Evolutionary conservation across 2,797 vertebrate genomes (phyloP), one percentile per base, ranked within the genome.

Genomic region (Phoebastria nigripes): DNA sequence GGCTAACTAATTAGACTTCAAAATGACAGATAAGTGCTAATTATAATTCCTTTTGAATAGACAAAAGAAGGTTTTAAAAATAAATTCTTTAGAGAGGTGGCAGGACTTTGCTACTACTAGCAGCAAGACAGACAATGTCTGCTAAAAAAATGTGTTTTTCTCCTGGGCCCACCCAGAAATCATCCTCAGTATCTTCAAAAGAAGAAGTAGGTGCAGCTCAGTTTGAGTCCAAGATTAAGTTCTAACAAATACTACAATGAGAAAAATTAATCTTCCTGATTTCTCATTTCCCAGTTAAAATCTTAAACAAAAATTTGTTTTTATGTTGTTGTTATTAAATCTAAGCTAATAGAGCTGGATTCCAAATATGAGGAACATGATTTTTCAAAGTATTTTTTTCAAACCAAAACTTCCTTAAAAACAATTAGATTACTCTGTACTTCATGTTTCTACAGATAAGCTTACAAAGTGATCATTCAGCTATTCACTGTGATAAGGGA

Each of bases 21-120:
- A 89, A 82, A 85, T 93, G 82, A 93, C 87, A 96, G 79, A 81
- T 81, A 87, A 90, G 28, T 94, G 51, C 21, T 95, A 93, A 88
- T 92, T 90, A 80, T 44, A 62, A 83, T 65, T 70, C 39, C 29
- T 87, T 94, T 76, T 62, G 37, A 88, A 63, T 33, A 81, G 74
- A 59, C 4, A 66, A 77, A 90, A 70, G 3, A 22, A 59, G 7
- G 21, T 69, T 93, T 94, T 62, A 67, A 86, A 92, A 94, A 65
- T 20, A 90, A 93, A 74, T 58, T 19, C 16, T 93, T 82, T 80
- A 79, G 82, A 51, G 14, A 69, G 7, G 20, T 77, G 19, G 3
- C 7, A 72, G 42, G 25, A 56, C 70, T 86, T 89, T 73, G 35
- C 17, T 70, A 39, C 33, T 82, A 39, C 14, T 67, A 66, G 6